Evolutionary conservation across 2,797 vertebrate genomes (phyloP).

Genomic region (Urocyon cinereoargenteus): DNA sequence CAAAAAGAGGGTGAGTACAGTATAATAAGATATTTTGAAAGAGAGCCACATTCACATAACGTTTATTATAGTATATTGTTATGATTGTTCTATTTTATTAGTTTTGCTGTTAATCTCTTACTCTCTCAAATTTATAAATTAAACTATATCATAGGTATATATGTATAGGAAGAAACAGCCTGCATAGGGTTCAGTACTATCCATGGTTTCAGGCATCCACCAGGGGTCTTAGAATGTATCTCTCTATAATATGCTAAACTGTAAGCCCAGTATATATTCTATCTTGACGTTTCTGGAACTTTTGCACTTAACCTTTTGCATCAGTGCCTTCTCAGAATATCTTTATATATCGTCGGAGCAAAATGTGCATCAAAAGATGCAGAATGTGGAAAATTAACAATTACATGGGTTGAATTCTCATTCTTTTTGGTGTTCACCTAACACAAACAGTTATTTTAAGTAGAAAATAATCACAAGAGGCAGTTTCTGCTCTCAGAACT

Average conservation of each 20-base stretch:
- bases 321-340: neutral
- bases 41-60: neutral
- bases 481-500: neutral
- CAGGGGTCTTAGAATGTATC: neutral
- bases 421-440: slow-evolving; percentile 9
- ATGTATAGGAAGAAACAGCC: neutral
- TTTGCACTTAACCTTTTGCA: neutral
- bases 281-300: neutral
- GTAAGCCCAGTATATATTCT: neutral
- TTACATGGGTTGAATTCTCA: slow-evolving; percentile 36
- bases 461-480: neutral
- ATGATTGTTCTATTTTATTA: neutral
- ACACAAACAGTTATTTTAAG: slow-evolving; percentile 50
- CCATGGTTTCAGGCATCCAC: neutral
- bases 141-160: neutral
- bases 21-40: neutral
- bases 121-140: neutral
- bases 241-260: neutral
- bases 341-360: neutral
- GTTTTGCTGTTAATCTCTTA: neutral
- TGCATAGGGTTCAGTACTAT: neutral
- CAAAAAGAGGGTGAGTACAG: neutral
- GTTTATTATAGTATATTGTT: neutral
- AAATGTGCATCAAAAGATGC: slow-evolving; percentile 35
- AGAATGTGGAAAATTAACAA: slow-evolving; percentile 51